Conservation (phyloP, 1,140 invertebrate species). For the Pogonus chalceus region DNA sequence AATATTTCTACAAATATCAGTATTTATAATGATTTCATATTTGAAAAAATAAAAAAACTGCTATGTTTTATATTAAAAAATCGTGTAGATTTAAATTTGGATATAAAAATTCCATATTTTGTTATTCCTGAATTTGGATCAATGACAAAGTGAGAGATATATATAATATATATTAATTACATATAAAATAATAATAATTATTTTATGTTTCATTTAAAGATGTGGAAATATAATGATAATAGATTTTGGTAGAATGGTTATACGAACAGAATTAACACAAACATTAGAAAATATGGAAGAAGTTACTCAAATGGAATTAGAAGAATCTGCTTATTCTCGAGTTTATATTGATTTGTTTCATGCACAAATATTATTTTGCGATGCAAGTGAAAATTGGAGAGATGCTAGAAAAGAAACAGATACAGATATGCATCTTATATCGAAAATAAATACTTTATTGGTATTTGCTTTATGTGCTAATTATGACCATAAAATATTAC, state of each 20-base stretch:
- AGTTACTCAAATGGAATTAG: slow-evolving; percentile 71
- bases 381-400: slow-evolving; percentile 64
- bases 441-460: slow-evolving; percentile 40
- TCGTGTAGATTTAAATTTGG: slow-evolving; percentile 61
- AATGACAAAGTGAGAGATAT: slow-evolving; percentile 53
- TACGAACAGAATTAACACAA: slow-evolving; percentile 67
- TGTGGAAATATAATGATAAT: slow-evolving; percentile 57
- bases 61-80: slow-evolving; percentile 38
- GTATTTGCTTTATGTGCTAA: slow-evolving; percentile 24
- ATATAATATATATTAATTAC: background rate
- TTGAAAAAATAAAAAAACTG: slow-evolving; percentile 23
- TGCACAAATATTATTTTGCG: slow-evolving; percentile 54
- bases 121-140: slow-evolving; percentile 69
- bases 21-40: slow-evolving; percentile 15
- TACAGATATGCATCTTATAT: slow-evolving; percentile 65
- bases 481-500: slow-evolving; percentile 23
- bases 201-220: slow-evolving; percentile 18
- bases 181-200: background rate
- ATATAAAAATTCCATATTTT: slow-evolving; percentile 68
- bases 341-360: slow-evolving; percentile 59
- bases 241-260: slow-evolving; percentile 59
- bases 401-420: slow-evolving; percentile 56
- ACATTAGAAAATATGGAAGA: slow-evolving; percentile 57
- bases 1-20: slow-evolving; percentile 27
- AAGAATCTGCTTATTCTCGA: slow-evolving; percentile 70